Evolutionary conservation across 1,140 invertebrate species (phyloP).

Genomic region (Bombus fervidus): DNA sequence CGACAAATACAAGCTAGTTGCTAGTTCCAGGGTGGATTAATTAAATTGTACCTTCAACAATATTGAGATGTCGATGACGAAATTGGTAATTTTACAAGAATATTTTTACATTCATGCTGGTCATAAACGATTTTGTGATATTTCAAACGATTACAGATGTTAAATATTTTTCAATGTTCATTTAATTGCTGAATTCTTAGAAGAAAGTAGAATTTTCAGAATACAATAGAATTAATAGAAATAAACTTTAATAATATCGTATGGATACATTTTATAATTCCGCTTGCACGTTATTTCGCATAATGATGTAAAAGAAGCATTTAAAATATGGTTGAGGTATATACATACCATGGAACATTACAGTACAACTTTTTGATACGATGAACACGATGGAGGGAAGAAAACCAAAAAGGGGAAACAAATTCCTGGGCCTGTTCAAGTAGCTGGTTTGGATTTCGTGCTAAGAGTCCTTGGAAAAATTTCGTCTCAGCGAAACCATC

Average conservation of each 20-base stretch:
- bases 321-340: not conserved
- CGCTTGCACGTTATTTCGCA: not conserved
- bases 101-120: too few species aligned
- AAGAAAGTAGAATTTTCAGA: too few species aligned
- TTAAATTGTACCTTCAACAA: not conserved
- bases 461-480: slow-evolving; percentile 68
- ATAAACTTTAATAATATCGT: not conserved
- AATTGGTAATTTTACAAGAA: not conserved
- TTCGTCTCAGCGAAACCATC: slow-evolving; percentile 64
- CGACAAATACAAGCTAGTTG: not conserved
- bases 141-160: too few species aligned
- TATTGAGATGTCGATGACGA: not conserved
- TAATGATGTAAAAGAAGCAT: not conserved
- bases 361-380: not conserved
- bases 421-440: not conserved
- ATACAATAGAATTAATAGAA: not conserved
- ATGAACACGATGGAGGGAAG: not conserved
- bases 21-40: not conserved
- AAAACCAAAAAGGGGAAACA: not conserved
- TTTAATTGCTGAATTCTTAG: too few species aligned
- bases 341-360: not conserved
- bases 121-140: too few species aligned
- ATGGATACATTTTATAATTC: not conserved
- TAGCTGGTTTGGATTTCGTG: slow-evolving; percentile 48
- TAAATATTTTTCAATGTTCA: too few species aligned